Conservation (phyloP, 2,113 vertebrate genomes). For the Tachycineta bicolor region DNA sequence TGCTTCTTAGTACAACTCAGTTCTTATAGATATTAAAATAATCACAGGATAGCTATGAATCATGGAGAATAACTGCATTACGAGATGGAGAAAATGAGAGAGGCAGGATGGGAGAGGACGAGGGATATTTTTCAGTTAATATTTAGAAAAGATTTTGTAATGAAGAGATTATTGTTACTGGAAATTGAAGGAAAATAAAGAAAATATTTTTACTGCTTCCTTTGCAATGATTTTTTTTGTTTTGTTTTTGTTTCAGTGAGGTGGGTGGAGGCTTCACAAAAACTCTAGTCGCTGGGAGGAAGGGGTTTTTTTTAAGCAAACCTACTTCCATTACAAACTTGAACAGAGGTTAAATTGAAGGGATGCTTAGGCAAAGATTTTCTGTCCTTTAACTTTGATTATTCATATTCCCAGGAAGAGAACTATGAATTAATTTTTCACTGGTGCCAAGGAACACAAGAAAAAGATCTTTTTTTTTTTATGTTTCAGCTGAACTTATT, state of each 20-base stretch:
- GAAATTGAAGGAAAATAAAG: neutral
- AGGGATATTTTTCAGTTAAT: neutral
- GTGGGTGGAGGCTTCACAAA: neutral
- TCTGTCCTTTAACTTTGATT: neutral
- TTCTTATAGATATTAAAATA: neutral
- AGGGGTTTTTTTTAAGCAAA: neutral
- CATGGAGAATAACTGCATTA: neutral
- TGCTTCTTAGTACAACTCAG: neutral
- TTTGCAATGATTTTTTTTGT: neutral
- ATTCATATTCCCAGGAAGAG: neutral
- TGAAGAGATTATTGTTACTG: neutral
- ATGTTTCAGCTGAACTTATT: neutral
- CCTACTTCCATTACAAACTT: neutral
- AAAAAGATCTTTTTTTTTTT: neutral
- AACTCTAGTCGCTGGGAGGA: neutral
- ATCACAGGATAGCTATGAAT: neutral
- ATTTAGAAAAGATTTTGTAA: neutral
- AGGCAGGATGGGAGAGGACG: neutral
- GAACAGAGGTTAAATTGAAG: neutral
- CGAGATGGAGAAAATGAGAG: neutral
- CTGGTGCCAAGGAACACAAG: neutral
- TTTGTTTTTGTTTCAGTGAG: neutral
- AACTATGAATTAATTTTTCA: neutral
- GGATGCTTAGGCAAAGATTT: neutral
- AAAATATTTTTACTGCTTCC: neutral